Evolutionary conservation across 2,888 invertebrate genomes (phyloP), one percentile per base, ranked within the genome.

Genomic region (Ormyrus pomaceus): DNA sequence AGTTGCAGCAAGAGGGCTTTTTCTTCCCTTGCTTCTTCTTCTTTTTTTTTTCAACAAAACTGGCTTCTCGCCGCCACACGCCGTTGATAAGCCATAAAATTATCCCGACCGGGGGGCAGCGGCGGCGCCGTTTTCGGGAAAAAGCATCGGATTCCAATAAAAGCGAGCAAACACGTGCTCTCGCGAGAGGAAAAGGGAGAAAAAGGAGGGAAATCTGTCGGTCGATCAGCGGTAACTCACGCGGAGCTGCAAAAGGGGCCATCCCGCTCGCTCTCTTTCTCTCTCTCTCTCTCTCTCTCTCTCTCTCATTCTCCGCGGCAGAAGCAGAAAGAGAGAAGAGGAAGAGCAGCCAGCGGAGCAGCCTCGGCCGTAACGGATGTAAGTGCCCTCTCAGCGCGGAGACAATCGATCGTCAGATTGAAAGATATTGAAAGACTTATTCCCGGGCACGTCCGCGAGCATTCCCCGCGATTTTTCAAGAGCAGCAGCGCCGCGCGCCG

Each of bases 381-480:
- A 71, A 70, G 80, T 66, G 51, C 48, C 66, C 65, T 56, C 55
- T 19, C 19, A 53, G 58, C 53, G 55, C 71, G 61, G 34, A 76
- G 68, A 80, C 76, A 69, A 71, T 62, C 69, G 68, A 80, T 73
- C 65, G 46, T 74, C 68, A 59, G 77, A 81, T 81, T 77, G 74
- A 81, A 75, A 78, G 70, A 81, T 81, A 81, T 76, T 68, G 71
- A 78, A 78, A 81, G 78, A 71, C 71, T 75, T 71, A 75, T 74
- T 74, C 58, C 46, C 62, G 56, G 56, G 59, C 66, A 80, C 65
- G 68, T 77, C 59, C 58, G 34, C 10, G 65, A 58, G 55, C 53
- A 58, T 58, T 69, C 5, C 53, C 45, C 51, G 45, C 61, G 62
- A 81, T 81, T 81, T 74, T 74, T 81, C 74, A 78, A 77, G 55